A percentile compares a stretch with the other conserved stretches of the same genome.
Conservation (phyloP, 2,113 vertebrate genomes). For the Globicephala melas region DNA sequence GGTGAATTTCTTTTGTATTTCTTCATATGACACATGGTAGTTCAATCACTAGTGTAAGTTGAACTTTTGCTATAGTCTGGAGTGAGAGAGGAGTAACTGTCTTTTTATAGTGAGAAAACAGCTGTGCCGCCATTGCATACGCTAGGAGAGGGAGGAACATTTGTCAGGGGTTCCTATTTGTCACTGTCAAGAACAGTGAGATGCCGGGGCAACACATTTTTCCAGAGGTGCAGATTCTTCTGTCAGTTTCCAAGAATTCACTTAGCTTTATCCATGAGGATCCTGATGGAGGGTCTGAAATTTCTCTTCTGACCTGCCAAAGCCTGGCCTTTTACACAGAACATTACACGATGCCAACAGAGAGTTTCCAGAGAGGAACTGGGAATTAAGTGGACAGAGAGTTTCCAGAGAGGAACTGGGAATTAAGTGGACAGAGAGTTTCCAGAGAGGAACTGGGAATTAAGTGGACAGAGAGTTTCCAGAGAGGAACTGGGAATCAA, state of each 20-base stretch:
- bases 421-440: conserved; percentile 71
- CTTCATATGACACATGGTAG: neutral
- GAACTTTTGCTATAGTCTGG: conserved; percentile 24
- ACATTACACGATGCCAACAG: conserved; percentile 62
- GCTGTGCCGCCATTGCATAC: conserved; percentile 51
- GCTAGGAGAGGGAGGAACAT: conserved; percentile 63
- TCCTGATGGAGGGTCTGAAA: conserved; percentile 42
- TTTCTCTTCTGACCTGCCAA: conserved; percentile 61
- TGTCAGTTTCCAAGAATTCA: conserved; percentile 68
- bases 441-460: conserved; percentile 63
- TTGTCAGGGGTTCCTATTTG: conserved; percentile 69
- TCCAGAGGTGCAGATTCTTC: conserved; percentile 46
- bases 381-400: conserved; percentile 69
- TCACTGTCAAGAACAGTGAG: conserved; percentile 67
- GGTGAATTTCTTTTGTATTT: conserved; percentile 9
- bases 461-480: conserved; percentile 65
- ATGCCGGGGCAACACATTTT: conserved; percentile 65
- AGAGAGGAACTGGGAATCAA: conserved; percentile 69
- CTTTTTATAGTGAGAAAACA: conserved; percentile 69
- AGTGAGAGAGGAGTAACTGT: conserved; percentile 40
- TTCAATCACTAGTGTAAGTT: neutral
- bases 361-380: conserved; percentile 63
- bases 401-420: conserved; percentile 61
- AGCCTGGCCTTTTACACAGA: conserved; percentile 49
- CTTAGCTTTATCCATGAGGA: conserved; percentile 67